Evolutionary conservation across 2,113 vertebrate species (phyloP).

Genomic region (Siniperca knerii): DNA sequence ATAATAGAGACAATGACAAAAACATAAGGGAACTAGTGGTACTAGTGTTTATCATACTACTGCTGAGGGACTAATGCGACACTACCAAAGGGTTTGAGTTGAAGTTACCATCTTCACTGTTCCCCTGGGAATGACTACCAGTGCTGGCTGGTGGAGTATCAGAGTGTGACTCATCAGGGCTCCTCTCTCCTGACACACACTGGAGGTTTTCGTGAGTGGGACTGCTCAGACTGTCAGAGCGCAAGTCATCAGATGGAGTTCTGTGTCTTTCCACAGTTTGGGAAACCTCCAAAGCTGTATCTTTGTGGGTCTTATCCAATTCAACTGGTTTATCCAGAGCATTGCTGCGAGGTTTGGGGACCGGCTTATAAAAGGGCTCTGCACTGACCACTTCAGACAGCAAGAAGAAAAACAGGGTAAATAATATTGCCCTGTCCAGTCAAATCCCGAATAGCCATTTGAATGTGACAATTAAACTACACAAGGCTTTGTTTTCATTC

Average conservation of each 20-base stretch:
- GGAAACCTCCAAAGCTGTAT: conserved; percentile 50
- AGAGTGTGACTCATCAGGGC: conserved; percentile 18
- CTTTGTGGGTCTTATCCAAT: conserved; percentile 64
- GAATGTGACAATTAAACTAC: not conserved
- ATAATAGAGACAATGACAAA: not conserved
- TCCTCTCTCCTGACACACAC: conserved; percentile 27
- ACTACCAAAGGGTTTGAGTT: not conserved
- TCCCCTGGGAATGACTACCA: conserved; percentile 37
- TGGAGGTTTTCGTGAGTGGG: conserved; percentile 15
- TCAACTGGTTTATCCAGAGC: conserved; percentile 73
- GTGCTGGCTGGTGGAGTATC: conserved; percentile 31
- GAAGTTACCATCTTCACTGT: conserved; percentile 59
- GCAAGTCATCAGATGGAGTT: conserved; percentile 10
- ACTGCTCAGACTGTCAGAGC: conserved; percentile 19
- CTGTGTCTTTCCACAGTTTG: not conserved
- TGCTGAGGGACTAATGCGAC: conserved; percentile 5
- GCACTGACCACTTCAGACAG: conserved; percentile 26
- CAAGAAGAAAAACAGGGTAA: not conserved
- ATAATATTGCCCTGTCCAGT: not conserved
- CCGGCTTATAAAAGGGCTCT: conserved; percentile 70
- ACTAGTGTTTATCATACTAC: not conserved
- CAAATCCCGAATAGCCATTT: not conserved
- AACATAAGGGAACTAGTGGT: not conserved
- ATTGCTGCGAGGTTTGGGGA: conserved; percentile 81
- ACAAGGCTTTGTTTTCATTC: not conserved